Conservation (phyloP, 53 echinoderm and acorn worm species). For the Echinometra lucunter region DNA sequence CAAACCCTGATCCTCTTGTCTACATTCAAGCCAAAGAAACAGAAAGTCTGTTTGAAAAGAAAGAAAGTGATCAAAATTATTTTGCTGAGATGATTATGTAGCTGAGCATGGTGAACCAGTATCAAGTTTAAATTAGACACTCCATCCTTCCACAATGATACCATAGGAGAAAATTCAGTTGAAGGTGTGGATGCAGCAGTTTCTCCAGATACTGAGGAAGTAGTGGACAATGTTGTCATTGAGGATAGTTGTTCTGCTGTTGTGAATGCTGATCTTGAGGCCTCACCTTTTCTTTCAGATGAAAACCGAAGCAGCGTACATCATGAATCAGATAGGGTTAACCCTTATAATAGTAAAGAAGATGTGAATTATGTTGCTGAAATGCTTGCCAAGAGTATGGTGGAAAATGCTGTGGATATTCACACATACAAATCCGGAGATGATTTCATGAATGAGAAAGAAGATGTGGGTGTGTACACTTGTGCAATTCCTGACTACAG, state of each 20-base stretch:
- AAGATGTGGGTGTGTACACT: not conserved
- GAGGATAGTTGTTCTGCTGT: constrained; percentile 4
- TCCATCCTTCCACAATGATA: not conserved
- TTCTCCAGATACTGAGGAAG: not conserved
- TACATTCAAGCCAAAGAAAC: constrained; percentile 39
- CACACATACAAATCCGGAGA: constrained; percentile 19
- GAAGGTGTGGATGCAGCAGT: not conserved
- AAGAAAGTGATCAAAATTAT: not conserved
- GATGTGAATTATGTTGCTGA: constrained; percentile 52
- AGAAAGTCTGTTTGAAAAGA: constrained; percentile 22
- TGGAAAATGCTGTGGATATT: constrained; percentile 5
- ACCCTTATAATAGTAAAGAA: not conserved
- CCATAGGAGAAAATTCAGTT: not conserved
- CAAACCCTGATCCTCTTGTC: constrained; percentile 48
- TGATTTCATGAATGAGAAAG: not conserved
- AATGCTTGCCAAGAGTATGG: constrained; percentile 64
- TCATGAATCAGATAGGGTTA: not conserved
- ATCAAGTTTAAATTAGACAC: not conserved
- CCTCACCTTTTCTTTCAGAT: constrained; percentile 25
- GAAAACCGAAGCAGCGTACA: not conserved
- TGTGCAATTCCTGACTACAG: not conserved
- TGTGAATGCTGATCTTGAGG: not conserved
- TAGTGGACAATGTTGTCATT: constrained; percentile 7
- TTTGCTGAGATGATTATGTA: constrained; percentile 55
- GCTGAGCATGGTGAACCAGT: not conserved